Percentiles rank a stretch among this genome's conserved stretches.
Conservation (phyloP, 2,113 vertebrate species). For the Myotis lucifugus region DNA sequence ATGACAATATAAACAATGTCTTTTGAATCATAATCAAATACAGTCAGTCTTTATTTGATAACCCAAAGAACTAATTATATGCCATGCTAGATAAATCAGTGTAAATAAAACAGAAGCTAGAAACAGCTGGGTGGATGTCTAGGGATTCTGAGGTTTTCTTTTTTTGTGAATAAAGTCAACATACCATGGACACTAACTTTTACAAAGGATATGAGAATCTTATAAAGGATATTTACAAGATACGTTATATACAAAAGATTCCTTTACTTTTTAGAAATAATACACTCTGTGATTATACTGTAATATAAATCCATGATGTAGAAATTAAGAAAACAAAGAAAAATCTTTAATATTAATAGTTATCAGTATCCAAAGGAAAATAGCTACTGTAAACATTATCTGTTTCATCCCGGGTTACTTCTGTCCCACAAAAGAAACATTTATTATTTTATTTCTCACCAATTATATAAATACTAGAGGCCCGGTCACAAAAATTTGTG, state of each 20-base stretch:
- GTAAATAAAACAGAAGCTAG: slow-evolving; percentile 58
- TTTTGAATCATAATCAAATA: slow-evolving; percentile 67
- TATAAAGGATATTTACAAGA: background rate
- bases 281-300: background rate
- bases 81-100: slow-evolving; percentile 74
- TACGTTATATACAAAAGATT: background rate
- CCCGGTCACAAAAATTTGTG: too few species aligned
- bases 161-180: slow-evolving; percentile 31
- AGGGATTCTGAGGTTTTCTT: slow-evolving; percentile 58
- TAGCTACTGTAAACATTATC: background rate
- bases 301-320: background rate
- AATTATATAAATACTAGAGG: background rate
- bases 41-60: slow-evolving; percentile 67
- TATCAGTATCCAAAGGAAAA: background rate
- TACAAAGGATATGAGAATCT: background rate
- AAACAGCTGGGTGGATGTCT: slow-evolving; percentile 61
- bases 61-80: slow-evolving; percentile 72
- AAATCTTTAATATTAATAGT: background rate
- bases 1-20: slow-evolving; percentile 71
- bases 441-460: background rate
- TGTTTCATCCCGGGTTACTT: background rate
- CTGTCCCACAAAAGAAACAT: background rate
- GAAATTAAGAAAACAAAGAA: background rate
- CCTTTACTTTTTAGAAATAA: background rate
- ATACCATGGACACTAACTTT: background rate